Evolutionary conservation across 2,113 vertebrate genomes (phyloP).

Genomic region (Zosterops hypoxanthus): DNA sequence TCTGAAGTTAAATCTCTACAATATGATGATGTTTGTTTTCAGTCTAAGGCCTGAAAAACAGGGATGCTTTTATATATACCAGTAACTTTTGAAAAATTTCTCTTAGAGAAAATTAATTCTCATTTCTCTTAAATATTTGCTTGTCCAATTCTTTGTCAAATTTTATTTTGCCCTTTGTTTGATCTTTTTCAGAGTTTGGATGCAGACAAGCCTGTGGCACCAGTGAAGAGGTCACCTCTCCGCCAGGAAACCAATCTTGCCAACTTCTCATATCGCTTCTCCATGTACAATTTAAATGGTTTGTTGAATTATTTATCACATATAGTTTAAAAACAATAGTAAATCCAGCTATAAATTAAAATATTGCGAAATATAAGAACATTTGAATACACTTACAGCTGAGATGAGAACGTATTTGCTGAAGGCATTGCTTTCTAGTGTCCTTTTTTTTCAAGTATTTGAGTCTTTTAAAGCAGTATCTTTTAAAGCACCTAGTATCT

Average conservation of each 20-base stretch:
- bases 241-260: slow-evolving; percentile 97
- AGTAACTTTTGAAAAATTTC: background rate
- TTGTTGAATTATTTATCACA: slow-evolving; percentile 55
- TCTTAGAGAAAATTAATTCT: background rate
- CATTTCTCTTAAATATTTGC: background rate
- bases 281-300: slow-evolving; percentile 99
- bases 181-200: slow-evolving; percentile 85
- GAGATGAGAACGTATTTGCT: background rate
- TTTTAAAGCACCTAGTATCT: background rate
- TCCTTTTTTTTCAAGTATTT: background rate
- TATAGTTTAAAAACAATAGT: background rate
- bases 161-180: background rate
- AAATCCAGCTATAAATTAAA: background rate
- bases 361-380: background rate
- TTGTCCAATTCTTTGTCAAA: background rate
- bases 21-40: background rate
- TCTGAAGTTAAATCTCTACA: background rate
- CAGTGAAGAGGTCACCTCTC: slow-evolving; percentile 91
- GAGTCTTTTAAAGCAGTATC: background rate
- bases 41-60: background rate
- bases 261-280: slow-evolving; percentile 99
- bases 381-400: background rate
- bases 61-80: background rate
- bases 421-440: background rate
- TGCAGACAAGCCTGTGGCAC: slow-evolving; percentile 87